Conservation (phyloP, 2,888 invertebrate genomes). For the Phrixothrix hirtus region DNA sequence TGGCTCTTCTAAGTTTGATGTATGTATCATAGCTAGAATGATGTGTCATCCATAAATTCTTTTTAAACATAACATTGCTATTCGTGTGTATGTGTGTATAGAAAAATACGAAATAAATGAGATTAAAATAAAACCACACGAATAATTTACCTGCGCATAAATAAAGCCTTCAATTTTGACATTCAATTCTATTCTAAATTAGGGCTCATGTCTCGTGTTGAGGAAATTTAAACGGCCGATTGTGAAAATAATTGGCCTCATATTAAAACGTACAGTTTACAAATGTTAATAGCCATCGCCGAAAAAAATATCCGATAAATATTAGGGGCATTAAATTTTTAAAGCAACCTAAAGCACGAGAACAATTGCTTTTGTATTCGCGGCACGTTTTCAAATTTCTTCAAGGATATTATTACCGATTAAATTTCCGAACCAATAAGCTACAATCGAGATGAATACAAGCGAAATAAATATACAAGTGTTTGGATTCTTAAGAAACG, state of each 20-base stretch:
- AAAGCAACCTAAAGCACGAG: too few relatives aligned
- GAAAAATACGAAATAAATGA: not conserved
- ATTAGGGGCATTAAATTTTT: not conserved
- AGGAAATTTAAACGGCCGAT: slow-evolving; percentile 2
- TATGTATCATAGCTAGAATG: slow-evolving; percentile 7
- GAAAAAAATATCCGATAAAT: not conserved
- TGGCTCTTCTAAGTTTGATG: slow-evolving; percentile 5
- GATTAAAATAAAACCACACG: too few relatives aligned
- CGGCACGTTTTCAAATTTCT: slow-evolving; percentile 26
- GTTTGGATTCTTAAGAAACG: slow-evolving; percentile 14
- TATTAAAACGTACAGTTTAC: not conserved
- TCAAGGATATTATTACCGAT: slow-evolving; percentile 28
- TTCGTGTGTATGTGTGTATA: not conserved
- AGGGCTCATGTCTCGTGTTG: slow-evolving; percentile 4
- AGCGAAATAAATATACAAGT: slow-evolving; percentile 23
- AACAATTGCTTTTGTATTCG: not conserved
- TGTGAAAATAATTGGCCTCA: not conserved
- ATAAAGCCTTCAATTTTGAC: not conserved
- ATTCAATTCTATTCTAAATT: too few relatives aligned
- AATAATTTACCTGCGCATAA: too few relatives aligned
- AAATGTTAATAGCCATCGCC: not conserved
- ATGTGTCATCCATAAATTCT: slow-evolving; percentile 4
- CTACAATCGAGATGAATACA: slow-evolving; percentile 22
- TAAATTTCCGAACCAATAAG: slow-evolving; percentile 27
- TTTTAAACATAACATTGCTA: not conserved